Evolutionary conservation across 2,113 vertebrate species (phyloP), one percentile per base, ranked within the genome.

Genomic region (Scolopax mira): DNA sequence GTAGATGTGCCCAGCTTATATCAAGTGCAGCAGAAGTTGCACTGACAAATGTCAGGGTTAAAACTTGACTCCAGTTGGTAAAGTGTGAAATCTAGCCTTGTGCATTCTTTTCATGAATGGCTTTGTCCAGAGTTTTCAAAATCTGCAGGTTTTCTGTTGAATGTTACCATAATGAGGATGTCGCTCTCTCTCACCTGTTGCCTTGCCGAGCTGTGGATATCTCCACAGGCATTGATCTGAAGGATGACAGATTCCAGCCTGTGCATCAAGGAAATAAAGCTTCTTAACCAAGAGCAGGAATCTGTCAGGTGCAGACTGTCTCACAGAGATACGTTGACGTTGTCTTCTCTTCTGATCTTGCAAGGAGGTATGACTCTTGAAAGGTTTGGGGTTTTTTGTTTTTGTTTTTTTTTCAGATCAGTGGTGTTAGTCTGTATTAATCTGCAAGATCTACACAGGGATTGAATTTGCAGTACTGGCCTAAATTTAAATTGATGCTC

Each of bases 1-100:
- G 74, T 84, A 87, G 86, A 89, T 85, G 70, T 85, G n/a, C 75
- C 82, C 62, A 75, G 92, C 31, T 94, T 93, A 69, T 72, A 89
- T 79, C 41, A 79, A 90, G 65, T 11, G 6, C 73, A 95, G 54
- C 54, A 88, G 79, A 93, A 97, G 94, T 25, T 86, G 65, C 35
- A 74, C 55, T 75, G 58, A 49, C 33, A 89, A 95, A 60, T 41
- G 37, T 3, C 60, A 92, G 71, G 18, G 61, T 89, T 95, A 95
- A 87, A 94, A 91, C 31, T 83, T 7, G 3, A 0, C 27, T 80
- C 64, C 58, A 19, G 11, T 33, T 7, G 2, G 35, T 90, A 44
- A 92, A 90, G n/a, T 67, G 19, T 42, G 51, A 90, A 94, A 77
- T 82, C 25, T 73, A 69, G 39, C 44, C 37, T 69, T 85, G 15